Evolutionary conservation across 2,797 vertebrate species (phyloP).

Genomic region (Notoglanidium macrostoma): DNA sequence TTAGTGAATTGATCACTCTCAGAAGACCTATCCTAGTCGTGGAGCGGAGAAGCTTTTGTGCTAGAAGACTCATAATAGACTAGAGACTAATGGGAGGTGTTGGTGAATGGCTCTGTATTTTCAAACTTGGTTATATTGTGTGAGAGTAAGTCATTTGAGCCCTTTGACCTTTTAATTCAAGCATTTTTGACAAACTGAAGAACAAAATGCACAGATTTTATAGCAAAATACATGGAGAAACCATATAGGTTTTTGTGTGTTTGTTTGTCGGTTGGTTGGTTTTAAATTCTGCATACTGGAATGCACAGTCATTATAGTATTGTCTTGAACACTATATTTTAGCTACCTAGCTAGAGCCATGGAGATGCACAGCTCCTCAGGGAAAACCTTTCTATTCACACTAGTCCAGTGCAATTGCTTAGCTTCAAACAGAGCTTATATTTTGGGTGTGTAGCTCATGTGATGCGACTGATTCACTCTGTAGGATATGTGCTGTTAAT

Average conservation of each 20-base stretch:
- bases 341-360: background rate
- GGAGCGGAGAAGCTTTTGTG: background rate
- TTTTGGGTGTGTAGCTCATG: background rate
- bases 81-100: background rate
- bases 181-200: background rate
- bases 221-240: background rate
- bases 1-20: background rate
- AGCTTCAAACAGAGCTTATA: background rate
- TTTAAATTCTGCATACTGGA: too few species aligned
- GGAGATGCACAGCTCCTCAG: background rate
- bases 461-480: background rate
- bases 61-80: background rate
- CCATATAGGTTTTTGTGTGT: background rate
- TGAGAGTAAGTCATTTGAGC: background rate
- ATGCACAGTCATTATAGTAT: background rate
- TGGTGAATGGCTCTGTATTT: background rate
- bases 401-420: background rate
- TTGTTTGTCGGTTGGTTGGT: too few species aligned
- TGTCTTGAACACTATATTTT: background rate
- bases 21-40: slow-evolving; percentile 3
- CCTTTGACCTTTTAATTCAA: too few species aligned
- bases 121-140: background rate
- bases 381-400: background rate
- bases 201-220: background rate
- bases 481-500: background rate